Evolutionary conservation across 2,797 vertebrate species (phyloP).

Genomic region (Parauchenoglanis punctatus): DNA sequence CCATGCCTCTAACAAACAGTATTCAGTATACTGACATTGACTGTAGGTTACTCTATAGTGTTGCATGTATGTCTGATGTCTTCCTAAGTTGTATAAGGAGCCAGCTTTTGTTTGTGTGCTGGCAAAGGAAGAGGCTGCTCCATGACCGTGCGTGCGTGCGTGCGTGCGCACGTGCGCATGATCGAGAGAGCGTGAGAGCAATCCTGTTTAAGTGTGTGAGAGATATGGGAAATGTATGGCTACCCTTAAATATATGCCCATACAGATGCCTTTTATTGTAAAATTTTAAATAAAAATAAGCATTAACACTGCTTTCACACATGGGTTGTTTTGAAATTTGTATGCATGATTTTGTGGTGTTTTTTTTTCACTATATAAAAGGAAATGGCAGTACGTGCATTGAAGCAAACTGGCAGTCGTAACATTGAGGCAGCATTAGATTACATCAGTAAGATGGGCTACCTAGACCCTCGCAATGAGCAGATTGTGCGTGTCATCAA

Average conservation of each 20-base stretch:
- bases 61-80: background rate
- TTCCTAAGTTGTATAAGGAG: constrained; percentile 5
- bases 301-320: background rate
- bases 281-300: background rate
- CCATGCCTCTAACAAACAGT: background rate
- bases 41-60: background rate
- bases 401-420: constrained; percentile 97
- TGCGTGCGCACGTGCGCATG: too few species aligned
- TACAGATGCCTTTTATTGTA: background rate
- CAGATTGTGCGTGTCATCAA: constrained; percentile 97
- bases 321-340: background rate
- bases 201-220: constrained; percentile 14
- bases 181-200: background rate
- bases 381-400: constrained; percentile 95
- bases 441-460: constrained; percentile 98
- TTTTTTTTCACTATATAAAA: constrained; percentile 58
- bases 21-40: background rate
- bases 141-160: constrained; percentile 52
- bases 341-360: background rate
- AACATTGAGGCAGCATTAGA: constrained; percentile 96
- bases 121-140: constrained; percentile 63
- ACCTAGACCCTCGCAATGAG: constrained; percentile 94
- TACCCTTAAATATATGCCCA: background rate
- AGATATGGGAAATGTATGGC: background rate
- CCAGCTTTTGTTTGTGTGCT: constrained; percentile 40